Base-by-base conservation (phyloP, 1,140 invertebrate species). In the Tetragonula clypearis region DNA sequence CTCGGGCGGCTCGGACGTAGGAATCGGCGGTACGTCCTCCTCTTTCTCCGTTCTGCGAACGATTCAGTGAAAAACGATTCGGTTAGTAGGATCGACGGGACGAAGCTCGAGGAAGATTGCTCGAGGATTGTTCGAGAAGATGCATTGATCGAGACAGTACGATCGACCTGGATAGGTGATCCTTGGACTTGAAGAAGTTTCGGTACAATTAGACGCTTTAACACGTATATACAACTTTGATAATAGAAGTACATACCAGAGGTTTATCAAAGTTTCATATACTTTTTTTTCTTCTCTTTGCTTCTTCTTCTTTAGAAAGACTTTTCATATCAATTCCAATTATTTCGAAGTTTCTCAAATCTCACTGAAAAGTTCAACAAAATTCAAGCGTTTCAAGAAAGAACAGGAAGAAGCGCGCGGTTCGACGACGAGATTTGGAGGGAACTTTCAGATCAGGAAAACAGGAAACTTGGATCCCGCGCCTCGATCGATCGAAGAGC, bases 21-120 rank as follows among this genome's bases (percentile, higher is more conserved):
- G 94, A 21, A 95, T 94, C 15, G 94, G 94, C 6, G 94, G 94
- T 6, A 93, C 92, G 49, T 95, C 94, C 21, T 95, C 94, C 75
- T 95, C 94, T 55, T 94, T 95, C 26, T 95, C 94, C 58, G 87
- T 30, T 76, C 94, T 95, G 82, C 19, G 75, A 78, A 26, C 19
- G 35, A 77, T 41, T 49, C 14, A n/a, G 41, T 14, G 35, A 11
- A 19, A 78, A 78, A 30, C 58, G 35, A 30, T 30, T 77, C 55
- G 23, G 55, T 35, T 35, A 58, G 55, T 35, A 58, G 55, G 26
- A 71, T 41, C 23, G 49, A 19, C 73, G 19, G 4, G 58, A 21
- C 1, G 6, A 49, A 35, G 19, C 26, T 58, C 5, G 55, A 49
- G 8, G 23, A 35, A 55, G 21, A 56, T 58, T 23, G 26, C 14